Conservation (phyloP, 2,888 invertebrate genomes). For the Lepidochrysops patricia region DNA sequence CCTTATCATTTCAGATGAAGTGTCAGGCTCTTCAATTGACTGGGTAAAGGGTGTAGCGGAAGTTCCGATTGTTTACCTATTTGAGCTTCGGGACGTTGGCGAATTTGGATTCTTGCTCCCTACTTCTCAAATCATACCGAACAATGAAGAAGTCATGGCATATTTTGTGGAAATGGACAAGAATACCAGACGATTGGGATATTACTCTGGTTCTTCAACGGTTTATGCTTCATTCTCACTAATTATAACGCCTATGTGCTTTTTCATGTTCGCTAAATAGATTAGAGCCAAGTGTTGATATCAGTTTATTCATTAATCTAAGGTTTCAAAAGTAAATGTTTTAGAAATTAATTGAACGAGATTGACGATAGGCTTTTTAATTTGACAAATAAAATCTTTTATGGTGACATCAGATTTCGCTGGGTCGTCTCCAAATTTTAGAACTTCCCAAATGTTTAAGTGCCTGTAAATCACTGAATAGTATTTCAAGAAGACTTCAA, state of each 20-base stretch:
- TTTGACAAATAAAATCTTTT: background rate
- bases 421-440: background rate
- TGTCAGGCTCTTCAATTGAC: slow-evolving; percentile 64
- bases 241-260: background rate
- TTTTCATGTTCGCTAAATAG: background rate
- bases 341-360: too few species aligned
- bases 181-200: slow-evolving; percentile 34
- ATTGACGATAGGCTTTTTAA: background rate
- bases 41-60: slow-evolving; percentile 71
- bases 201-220: slow-evolving; percentile 29
- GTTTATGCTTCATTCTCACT: slow-evolving; percentile 8
- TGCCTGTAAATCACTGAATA: slow-evolving; percentile 27
- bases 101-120: slow-evolving; percentile 71
- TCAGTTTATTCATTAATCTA: too few species aligned
- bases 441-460: slow-evolving; percentile 14
- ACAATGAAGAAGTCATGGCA: slow-evolving; percentile 56
- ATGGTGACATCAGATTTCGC: background rate
- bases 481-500: slow-evolving; percentile 30
- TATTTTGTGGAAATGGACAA: slow-evolving; percentile 47
- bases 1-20: slow-evolving; percentile 43
- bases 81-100: slow-evolving; percentile 73
- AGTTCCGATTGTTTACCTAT: slow-evolving; percentile 68
- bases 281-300: too few species aligned
- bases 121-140: slow-evolving; percentile 58
- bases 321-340: too few species aligned